A percentile compares a stretch with the other conserved stretches of the same genome.
phyloP scores from a whole-genome alignment of 2,888 invertebrate genomes.

The Lordiphosa fenestrarum region DNA sequence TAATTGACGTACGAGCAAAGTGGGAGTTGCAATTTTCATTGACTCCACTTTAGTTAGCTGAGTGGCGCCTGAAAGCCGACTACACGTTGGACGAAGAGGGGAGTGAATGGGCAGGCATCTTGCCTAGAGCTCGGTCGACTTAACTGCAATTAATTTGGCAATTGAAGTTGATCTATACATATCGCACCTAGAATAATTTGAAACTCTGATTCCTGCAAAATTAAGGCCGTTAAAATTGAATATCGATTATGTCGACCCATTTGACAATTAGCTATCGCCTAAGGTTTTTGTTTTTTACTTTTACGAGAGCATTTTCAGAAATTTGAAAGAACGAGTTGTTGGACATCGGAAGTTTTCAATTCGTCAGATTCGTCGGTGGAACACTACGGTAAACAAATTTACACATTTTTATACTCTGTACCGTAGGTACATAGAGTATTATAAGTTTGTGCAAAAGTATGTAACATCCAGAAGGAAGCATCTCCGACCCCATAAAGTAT shows the following conservation, averaged over 20 bases:
- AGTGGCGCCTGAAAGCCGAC: slow-evolving; percentile 45
- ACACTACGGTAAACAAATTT: too few species aligned
- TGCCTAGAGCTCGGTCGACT: slow-evolving; percentile 66
- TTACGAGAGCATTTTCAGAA: too few species aligned
- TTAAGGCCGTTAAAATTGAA: slow-evolving; percentile 8
- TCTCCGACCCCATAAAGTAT: too few species aligned
- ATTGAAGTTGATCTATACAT: slow-evolving; percentile 63
- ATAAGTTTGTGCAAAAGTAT: too few species aligned
- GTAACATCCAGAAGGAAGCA: too few species aligned
- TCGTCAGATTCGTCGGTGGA: too few species aligned
- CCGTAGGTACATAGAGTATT: too few species aligned
- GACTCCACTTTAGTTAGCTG: slow-evolving; percentile 76
- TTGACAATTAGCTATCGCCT: slow-evolving; percentile 53
- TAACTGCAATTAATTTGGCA: slow-evolving; percentile 79
- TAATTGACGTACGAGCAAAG: slow-evolving; percentile 80
- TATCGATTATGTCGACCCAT: slow-evolving; percentile 51
- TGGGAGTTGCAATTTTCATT: slow-evolving; percentile 79
- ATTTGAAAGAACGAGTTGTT: too few species aligned
- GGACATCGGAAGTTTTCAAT: too few species aligned
- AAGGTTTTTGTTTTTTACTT: slow-evolving; percentile 45
- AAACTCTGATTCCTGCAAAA: neutral
- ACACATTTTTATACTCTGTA: too few species aligned
- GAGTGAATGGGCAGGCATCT: slow-evolving; percentile 10
- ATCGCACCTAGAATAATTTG: neutral
- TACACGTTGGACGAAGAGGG: slow-evolving; percentile 16